phyloP scores from a whole-genome alignment of 2,113 vertebrate genomes.

The Cheirogaleus medius region DNA sequence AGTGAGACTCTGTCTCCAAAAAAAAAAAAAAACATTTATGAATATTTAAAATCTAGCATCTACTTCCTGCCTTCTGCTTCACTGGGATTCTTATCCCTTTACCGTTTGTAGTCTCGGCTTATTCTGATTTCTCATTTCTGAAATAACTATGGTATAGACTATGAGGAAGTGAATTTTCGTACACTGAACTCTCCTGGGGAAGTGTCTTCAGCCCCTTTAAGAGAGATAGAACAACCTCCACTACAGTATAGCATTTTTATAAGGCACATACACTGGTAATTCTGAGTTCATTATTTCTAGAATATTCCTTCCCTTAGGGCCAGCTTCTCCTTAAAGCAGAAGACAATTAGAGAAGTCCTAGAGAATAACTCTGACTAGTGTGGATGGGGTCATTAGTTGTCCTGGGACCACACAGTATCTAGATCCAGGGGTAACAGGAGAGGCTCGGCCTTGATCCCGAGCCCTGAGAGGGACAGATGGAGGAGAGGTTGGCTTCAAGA shows the following conservation, averaged over 20 bases:
- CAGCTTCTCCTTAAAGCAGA: background rate
- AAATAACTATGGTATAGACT: background rate
- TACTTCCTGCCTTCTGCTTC: background rate
- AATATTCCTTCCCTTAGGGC: background rate
- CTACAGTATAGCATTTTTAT: background rate
- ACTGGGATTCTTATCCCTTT: background rate
- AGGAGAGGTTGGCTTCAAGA: background rate
- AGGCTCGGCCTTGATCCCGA: background rate
- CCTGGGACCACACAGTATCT: background rate
- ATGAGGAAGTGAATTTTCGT: background rate
- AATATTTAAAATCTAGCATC: background rate
- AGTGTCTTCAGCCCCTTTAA: background rate
- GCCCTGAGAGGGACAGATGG: background rate
- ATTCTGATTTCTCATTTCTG: background rate
- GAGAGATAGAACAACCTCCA: background rate
- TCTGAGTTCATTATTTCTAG: background rate
- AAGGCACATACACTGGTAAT: background rate
- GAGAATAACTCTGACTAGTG: background rate
- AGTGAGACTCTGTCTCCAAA: too few relatives aligned
- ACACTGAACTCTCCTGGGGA: background rate
- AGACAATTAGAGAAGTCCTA: background rate
- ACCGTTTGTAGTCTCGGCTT: background rate
- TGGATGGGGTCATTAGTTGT: too few relatives aligned
- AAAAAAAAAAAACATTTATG: background rate
- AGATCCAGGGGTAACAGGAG: background rate